phyloP scores from a whole-genome alignment of 92 coral and sea anemone genomes.

The Scolanthus callimorphus region DNA sequence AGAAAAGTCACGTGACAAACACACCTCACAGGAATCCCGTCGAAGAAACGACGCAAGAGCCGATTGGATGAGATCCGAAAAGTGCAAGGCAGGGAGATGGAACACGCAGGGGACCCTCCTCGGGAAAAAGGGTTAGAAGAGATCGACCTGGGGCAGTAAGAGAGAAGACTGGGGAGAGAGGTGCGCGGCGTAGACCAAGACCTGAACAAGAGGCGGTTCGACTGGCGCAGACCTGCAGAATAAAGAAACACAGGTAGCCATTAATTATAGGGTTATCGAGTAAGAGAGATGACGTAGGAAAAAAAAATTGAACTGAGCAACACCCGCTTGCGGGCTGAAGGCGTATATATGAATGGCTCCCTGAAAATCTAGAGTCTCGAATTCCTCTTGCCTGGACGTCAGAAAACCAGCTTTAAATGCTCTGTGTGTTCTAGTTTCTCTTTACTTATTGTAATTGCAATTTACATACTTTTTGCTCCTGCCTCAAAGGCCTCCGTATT shows the following conservation, averaged over 20 bases:
- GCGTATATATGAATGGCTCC: no score
- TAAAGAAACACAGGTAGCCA: no score
- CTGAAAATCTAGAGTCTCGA: no score
- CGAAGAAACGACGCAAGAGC: conserved; percentile 5
- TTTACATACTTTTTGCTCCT: no score
- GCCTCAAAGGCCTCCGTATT: no score
- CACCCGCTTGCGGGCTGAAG: no score
- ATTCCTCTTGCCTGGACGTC: no score
- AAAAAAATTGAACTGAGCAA: no score
- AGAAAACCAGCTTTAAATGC: neutral
- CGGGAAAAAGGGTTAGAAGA: neutral
- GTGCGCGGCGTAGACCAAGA: neutral
- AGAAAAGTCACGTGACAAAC: neutral
- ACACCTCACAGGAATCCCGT: neutral
- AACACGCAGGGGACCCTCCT: neutral
- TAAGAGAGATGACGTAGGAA: no score
- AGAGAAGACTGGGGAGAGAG: neutral
- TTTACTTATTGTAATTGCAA: neutral
- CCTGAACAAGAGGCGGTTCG: neutral
- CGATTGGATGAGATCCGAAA: conserved; percentile 7
- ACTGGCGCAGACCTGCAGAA: no score
- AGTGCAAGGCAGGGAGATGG: no score
- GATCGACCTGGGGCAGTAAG: neutral
- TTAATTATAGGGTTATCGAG: no score
- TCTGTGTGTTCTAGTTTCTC: neutral